Evolutionary conservation across 2,888 invertebrate species (phyloP), one percentile per base, ranked within the genome.

Genomic region (Nephrotoma guestfalica): DNA sequence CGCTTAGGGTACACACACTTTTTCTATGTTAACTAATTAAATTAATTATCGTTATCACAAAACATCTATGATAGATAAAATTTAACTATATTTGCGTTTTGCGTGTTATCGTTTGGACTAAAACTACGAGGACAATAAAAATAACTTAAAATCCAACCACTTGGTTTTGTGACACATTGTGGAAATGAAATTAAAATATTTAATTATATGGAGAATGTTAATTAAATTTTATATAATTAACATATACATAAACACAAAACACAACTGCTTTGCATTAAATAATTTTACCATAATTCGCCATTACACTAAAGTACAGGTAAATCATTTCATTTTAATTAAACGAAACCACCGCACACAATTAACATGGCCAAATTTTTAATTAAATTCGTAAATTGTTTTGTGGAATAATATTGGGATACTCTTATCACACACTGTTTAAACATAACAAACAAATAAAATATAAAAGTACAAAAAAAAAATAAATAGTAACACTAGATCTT

Each of bases 261-360:
- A 30, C 5, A 15, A 71, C 71, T 71, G 30, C 71, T 71, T 71
- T 71, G 71, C 71, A 71, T 71, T 11, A 71, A 6, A 84, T 11
- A 15, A 15, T 91, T 91, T 91, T 89, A 91, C 91, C 91, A 88
- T 91, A 91, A 88, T 90, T 91, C 88, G 90, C 91, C 87, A 89
- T 89, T 86, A 91, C 90, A 89, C 90, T 90, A 87, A 91, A 89
- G 88, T 90, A 91, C 88, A 91, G 88, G 88, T 91, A 91, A 90
- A 91, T 90, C 91, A 91, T 91, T 88, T 71, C 83, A 85, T 30
- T 83, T 30, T 41, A 4, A 41, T 30, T 30, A 41, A 13, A 11
- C 40, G 41, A 41, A 51, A 86, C 51, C 5, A 86, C 30, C 30
- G 30, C 30, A 3, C 30, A 30, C 30, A 41, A 86, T 86, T 47